Evolutionary conservation across 2,113 vertebrate genomes (phyloP).

Genomic region (Argyrosomus japonicus): DNA sequence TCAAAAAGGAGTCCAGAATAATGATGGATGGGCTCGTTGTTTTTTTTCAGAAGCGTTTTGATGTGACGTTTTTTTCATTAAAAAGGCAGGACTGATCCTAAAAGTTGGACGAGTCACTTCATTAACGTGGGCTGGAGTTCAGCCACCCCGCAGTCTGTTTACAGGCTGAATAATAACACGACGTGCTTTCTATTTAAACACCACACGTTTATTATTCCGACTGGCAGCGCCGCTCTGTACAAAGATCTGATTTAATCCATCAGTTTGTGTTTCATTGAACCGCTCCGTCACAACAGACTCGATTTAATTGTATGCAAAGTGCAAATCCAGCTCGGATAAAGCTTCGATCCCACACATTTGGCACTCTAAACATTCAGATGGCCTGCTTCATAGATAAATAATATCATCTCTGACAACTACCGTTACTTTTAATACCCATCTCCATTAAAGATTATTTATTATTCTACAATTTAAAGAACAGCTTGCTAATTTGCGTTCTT

Average conservation of each 20-base stretch:
- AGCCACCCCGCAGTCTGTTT: background rate
- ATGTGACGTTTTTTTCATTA: background rate
- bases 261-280: background rate
- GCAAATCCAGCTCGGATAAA: constrained; percentile 54
- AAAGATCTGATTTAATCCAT: background rate
- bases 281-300: background rate
- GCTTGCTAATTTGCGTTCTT: background rate
- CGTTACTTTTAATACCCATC: constrained; percentile 5
- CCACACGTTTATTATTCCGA: background rate
- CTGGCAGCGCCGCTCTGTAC: background rate
- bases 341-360: constrained; percentile 61
- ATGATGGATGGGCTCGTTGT: constrained; percentile 19
- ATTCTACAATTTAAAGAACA: background rate
- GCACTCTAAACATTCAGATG: constrained; percentile 50
- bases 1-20: constrained; percentile 11
- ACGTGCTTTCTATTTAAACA: background rate
- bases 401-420: background rate
- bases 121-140: background rate
- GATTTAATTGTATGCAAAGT: constrained; percentile 12
- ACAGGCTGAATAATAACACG: background rate
- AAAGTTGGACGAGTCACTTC: background rate
- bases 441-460: background rate
- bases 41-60: constrained; percentile 1
- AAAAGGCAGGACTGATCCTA: background rate
- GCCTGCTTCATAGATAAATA: constrained; percentile 26